Evolutionary conservation across 2,888 invertebrate genomes (phyloP), one percentile per base, ranked within the genome.

Genomic region (Cephus pygmeus): DNA sequence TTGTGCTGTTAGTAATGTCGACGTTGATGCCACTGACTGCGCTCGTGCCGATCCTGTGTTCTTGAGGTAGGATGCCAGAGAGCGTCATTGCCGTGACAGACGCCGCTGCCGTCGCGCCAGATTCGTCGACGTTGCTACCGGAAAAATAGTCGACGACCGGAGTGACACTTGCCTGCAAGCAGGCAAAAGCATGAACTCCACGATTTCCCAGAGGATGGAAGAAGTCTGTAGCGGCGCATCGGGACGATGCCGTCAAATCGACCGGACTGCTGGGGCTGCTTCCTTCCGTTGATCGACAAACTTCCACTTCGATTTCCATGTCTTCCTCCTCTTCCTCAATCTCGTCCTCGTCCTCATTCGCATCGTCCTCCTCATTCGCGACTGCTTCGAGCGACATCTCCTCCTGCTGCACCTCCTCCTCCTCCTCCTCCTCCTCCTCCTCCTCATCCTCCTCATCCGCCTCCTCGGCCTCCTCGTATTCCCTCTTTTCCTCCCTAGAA

Each of bases 211-310:
- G 88, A 1, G 89, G 90, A 82, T 88, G 87, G 15, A 88, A 81
- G 75, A 88, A 89, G 73, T 88, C 86, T 31, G 81, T 73, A 0
- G 79, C 82, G 9, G 77, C 82, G 31, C 87, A 87, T 69, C 89
- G 86, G 4, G 91, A 90, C 23, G 91, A 87, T 0, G 91, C 91
- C 34, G 92, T 92, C 4, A 92, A 84, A 76, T 92, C 92, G 9
- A 92, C 92, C 3, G 92, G 92, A 76, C 91, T 91, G 73, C 91
- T 90, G 0, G 91, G 90, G 75, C 89, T 91, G 79, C 90, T 91
- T 75, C 89, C 90, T 84, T 84, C 90, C 75, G 87, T 89, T 78
- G 88, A 87, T 79, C 81, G 85, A 76, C 87, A 88, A 74, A 90
- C 88, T 69, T 90, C 91, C 9, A 89, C 89, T 75, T 88, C 89